A percentile compares a stretch with the other conserved stretches of the same genome.
phyloP scores from a whole-genome alignment of 2,888 invertebrate species.

The Eupithecia exiguata region DNA sequence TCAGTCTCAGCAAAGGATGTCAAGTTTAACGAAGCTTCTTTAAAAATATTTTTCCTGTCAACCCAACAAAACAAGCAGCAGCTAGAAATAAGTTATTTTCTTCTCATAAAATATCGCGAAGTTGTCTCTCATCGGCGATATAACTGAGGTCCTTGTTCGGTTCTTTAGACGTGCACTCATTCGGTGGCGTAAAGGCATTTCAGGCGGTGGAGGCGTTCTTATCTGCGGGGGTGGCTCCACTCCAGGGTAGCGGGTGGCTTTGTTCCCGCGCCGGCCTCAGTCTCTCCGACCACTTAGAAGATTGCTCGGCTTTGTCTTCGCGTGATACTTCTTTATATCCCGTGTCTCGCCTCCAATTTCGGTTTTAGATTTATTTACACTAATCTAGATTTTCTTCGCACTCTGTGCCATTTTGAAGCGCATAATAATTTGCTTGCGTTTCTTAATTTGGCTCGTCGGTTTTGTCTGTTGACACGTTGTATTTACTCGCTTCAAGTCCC shows the following conservation, averaged over 20 bases:
- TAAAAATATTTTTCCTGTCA: background rate
- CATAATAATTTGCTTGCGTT: slow-evolving; percentile 15
- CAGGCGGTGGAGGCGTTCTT: slow-evolving; percentile 68
- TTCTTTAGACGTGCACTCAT: slow-evolving; percentile 61
- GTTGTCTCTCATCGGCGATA: slow-evolving; percentile 57
- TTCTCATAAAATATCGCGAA: slow-evolving; percentile 63
- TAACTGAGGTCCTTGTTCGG: slow-evolving; percentile 62
- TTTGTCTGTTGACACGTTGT: background rate
- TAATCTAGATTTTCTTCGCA: slow-evolving; percentile 50
- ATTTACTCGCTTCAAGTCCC: background rate
- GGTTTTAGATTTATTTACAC: slow-evolving; percentile 62
- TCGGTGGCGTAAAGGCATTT: slow-evolving; percentile 68
- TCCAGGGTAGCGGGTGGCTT: slow-evolving; percentile 59
- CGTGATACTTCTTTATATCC: slow-evolving; percentile 69
- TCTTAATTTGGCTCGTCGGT: slow-evolving; percentile 4
- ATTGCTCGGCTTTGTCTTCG: slow-evolving; percentile 77
- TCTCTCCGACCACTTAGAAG: slow-evolving; percentile 79
- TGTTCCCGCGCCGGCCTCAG: slow-evolving; percentile 62
- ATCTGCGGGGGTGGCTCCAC: slow-evolving; percentile 58
- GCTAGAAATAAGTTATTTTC: slow-evolving; percentile 50
- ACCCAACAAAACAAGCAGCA: background rate
- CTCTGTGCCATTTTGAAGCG: slow-evolving; percentile 45
- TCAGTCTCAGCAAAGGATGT: background rate
- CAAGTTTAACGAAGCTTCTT: background rate
- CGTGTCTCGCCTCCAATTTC: slow-evolving; percentile 64